Percentiles rank a stretch among this genome's conserved stretches.
Conservation (phyloP, 2,888 invertebrate genomes). For the Scaeva pyrastri region DNA sequence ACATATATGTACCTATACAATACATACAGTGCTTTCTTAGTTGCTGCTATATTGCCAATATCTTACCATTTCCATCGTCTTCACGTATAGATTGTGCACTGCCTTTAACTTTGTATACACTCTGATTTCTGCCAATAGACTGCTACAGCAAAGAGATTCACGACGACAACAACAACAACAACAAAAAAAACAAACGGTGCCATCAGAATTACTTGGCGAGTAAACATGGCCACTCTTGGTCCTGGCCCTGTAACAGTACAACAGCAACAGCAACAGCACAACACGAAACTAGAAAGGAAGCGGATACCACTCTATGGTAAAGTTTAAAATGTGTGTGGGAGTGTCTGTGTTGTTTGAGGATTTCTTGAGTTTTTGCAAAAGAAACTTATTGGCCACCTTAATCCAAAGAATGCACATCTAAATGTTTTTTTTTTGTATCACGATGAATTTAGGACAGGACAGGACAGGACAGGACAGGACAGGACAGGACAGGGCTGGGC, state of each 20-base stretch:
- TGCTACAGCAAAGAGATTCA: conserved; percentile 33
- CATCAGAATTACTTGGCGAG: conserved; percentile 45
- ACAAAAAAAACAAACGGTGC: conserved; percentile 34
- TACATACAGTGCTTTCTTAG: conserved; percentile 6
- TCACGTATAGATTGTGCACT: too few species aligned
- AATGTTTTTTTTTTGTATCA: background rate
- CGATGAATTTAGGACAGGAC: conserved; percentile 43
- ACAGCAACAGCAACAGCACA: conserved; percentile 43
- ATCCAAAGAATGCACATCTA: conserved; percentile 64
- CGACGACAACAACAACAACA: conserved; percentile 47
- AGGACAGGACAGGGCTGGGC: too few species aligned
- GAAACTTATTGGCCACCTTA: conserved; percentile 76
- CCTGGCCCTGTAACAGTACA: background rate
- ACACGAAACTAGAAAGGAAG: conserved; percentile 55
- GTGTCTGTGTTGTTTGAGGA: conserved; percentile 68
- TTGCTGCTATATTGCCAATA: background rate
- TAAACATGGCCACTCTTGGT: background rate
- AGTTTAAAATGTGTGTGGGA: conserved; percentile 41
- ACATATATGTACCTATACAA: too few species aligned
- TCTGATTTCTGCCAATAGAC: conserved; percentile 34
- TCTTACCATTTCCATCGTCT: background rate
- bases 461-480: too few species aligned
- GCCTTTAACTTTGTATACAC: conserved; percentile 4
- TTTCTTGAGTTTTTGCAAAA: conserved; percentile 70
- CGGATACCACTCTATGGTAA: conserved; percentile 58